Evolutionary conservation across 1,140 invertebrate genomes (phyloP), one percentile per base, ranked within the genome.

Genomic region (Aphis craccivora): DNA sequence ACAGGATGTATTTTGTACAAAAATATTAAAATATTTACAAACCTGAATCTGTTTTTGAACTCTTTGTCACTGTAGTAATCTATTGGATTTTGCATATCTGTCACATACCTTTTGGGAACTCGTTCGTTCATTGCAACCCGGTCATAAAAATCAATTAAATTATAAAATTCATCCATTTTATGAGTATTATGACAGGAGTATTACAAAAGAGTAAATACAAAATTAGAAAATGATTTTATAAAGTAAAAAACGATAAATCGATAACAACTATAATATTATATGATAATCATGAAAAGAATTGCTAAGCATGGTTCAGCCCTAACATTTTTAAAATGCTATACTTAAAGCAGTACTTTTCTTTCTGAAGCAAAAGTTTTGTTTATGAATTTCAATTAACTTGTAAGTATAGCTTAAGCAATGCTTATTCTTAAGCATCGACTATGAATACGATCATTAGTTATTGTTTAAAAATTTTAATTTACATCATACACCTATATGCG

Each of bases 141-240:
- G 86, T 87, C 40, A 87, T 87, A 87, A 87, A 87, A 87, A 45
- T 87, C 86, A 45, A 87, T 51, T 43, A 87, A 87, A 45, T 87
- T 51, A 25, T 30, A 87, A 87, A 87, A 87, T 37, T 83, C 76
- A 83, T 83, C 76, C 76, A 83, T 83, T 37, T 37, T 83, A 83
- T 83, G n/a, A 37, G 14, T 81, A 35, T 55, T 55, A 55, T 55
- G 53, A 55, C 53, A 55, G 53, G 53, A 55, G 55, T 55, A 55
- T 55, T 55, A 55, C 25, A 55, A 23, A 55, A 55, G 11, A 55
- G 23, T 55, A 55, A 55, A 60, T 60, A 60, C 25, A 60, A 60
- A 60, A 60, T 60, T 60, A 53, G 23, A 83, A 83, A 37, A 37
- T 83, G n/a, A 83, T 83, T 83, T 83, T 83, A 37, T 22, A 3